These are phyloP conservation scores for Autographa gamma DNA, from an alignment of 2,888 invertebrate genomes.

Conservation along the genomic window DNA sequence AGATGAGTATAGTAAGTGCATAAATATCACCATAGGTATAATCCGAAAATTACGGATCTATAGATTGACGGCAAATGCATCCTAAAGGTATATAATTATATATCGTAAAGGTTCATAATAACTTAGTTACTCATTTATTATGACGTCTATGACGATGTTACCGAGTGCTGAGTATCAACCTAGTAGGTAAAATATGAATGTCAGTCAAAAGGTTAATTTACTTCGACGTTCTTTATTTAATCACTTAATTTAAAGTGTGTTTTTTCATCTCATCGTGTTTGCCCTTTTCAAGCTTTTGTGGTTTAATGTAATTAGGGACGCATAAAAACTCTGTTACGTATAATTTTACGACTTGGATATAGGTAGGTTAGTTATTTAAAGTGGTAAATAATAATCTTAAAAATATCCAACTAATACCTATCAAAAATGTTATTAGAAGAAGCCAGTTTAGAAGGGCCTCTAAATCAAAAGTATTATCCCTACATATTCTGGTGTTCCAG, in stretches of 20 bases:
- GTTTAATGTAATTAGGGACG: neutral
- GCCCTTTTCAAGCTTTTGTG: neutral
- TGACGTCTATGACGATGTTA: neutral
- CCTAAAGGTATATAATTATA: too few species aligned
- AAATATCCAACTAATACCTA: neutral
- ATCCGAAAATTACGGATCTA: too few species aligned
- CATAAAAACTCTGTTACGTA: neutral
- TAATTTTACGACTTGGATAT: too few species aligned
- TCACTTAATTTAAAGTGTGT: neutral
- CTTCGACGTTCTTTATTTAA: neutral
- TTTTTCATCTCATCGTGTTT: neutral
- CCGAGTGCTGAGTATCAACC: neutral
- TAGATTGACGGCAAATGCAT: too few species aligned
- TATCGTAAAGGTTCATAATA: neutral
- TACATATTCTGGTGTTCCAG: too few species aligned
- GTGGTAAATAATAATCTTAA: too few species aligned
- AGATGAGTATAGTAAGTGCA: too few species aligned
- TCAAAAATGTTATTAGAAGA: neutral
- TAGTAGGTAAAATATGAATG: neutral
- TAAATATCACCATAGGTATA: too few species aligned
- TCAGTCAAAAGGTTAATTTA: constrained; percentile 5
- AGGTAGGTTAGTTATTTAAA: too few species aligned
- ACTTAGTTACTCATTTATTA: neutral
- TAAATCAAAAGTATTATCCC: too few species aligned
- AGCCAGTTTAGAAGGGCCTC: too few species aligned